These are phyloP conservation scores for Oryzias sinensis DNA, from an alignment of 2,797 vertebrate species.

Conservation along the genomic window DNA sequence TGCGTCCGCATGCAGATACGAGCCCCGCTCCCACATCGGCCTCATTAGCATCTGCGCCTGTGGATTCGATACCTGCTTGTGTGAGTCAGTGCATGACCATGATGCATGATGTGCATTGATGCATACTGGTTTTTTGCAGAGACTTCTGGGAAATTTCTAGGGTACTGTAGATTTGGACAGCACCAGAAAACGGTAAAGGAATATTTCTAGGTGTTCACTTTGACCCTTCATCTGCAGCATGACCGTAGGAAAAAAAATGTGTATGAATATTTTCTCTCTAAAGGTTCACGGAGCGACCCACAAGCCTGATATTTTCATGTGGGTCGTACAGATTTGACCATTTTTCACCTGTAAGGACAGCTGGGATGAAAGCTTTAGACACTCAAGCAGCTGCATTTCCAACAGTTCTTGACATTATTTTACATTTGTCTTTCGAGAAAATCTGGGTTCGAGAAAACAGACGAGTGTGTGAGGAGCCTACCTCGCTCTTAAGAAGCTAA, in stretches of 20 bases:
- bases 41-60: conserved; percentile 70
- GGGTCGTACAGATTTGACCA: too few species aligned
- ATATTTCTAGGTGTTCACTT: conserved; percentile 1
- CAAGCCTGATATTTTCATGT: too few species aligned
- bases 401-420: too few species aligned
- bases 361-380: too few species aligned
- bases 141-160: conserved; percentile 3
- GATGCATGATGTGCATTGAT: conserved; percentile 31
- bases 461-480: conserved; percentile 13
- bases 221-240: too few species aligned
- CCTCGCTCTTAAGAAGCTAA: conserved; percentile 35
- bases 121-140: conserved; percentile 51
- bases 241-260: too few species aligned
- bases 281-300: too few species aligned
- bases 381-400: too few species aligned
- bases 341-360: too few species aligned
- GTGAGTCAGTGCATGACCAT: conserved; percentile 50
- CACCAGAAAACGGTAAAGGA: conserved; percentile 36
- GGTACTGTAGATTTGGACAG: conserved; percentile 51
- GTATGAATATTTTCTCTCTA: too few species aligned
- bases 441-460: conserved; percentile 26
- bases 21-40: conserved; percentile 55
- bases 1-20: conserved; percentile 71
- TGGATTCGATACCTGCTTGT: conserved; percentile 68
- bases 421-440: conserved; percentile 6